A percentile compares a stretch with the other conserved stretches of the same genome.
These are phyloP conservation scores for Caenorhabditis sp. DNA, from an alignment of 2,888 invertebrate species.

Conservation along the genomic window DNA sequence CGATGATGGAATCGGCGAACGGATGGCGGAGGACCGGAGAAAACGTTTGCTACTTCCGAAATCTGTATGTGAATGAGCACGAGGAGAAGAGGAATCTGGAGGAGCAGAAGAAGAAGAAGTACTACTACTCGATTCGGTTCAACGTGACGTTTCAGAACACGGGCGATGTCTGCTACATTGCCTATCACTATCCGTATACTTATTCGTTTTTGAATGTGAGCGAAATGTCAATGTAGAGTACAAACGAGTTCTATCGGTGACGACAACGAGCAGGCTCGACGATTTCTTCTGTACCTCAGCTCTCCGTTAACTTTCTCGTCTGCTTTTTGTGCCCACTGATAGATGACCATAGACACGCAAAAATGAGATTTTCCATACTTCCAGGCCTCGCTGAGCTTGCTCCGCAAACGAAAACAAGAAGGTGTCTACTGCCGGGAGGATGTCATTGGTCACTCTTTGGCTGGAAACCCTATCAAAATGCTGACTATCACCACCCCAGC, in stretches of 20 bases:
- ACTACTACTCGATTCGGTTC: slow-evolving; percentile 90
- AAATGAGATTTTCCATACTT: neutral
- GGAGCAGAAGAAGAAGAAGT: slow-evolving; percentile 64
- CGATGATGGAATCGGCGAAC: slow-evolving; percentile 88
- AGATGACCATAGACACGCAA: too few relatives aligned
- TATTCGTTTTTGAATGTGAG: slow-evolving; percentile 89
- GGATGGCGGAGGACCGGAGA: slow-evolving; percentile 89
- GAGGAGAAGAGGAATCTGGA: slow-evolving; percentile 63
- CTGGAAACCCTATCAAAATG: slow-evolving; percentile 83
- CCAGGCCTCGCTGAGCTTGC: slow-evolving; percentile 59
- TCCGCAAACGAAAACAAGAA: slow-evolving; percentile 50
- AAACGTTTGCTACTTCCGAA: slow-evolving; percentile 91
- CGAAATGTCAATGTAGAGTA: too few relatives aligned
- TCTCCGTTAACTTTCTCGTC: too few relatives aligned
- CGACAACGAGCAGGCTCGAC: too few relatives aligned
- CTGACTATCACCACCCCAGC: slow-evolving; percentile 88
- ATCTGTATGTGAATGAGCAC: slow-evolving; percentile 84
- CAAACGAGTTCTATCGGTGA: too few relatives aligned
- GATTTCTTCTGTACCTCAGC: too few relatives aligned
- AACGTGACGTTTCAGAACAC: slow-evolving; percentile 89
- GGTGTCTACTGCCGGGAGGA: slow-evolving; percentile 68
- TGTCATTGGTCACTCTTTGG: slow-evolving; percentile 69
- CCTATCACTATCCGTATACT: slow-evolving; percentile 92
- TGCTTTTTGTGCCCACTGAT: too few relatives aligned
- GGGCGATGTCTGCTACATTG: slow-evolving; percentile 90